phyloP scores from a whole-genome alignment of 1,140 invertebrate genomes.

The Lasaia peninsularis region DNA sequence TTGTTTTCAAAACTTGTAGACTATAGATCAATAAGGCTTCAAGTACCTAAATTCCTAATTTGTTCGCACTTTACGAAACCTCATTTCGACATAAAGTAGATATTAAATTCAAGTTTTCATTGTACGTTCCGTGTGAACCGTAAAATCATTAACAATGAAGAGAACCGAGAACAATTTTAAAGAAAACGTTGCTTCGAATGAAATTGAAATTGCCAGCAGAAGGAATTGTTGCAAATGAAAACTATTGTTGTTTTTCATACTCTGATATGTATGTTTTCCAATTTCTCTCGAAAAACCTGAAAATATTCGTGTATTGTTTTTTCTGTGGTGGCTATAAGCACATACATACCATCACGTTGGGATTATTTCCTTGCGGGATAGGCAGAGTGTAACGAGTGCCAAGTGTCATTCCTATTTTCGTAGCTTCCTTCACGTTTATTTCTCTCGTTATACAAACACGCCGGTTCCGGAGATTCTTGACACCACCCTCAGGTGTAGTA shows the following conservation, averaged over 20 bases:
- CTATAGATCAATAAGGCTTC: background rate
- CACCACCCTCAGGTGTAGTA: too few relatives aligned
- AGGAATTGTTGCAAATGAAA: slow-evolving; percentile 5
- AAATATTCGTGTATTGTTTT: background rate
- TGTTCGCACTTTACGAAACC: background rate
- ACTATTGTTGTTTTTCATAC: slow-evolving; percentile 7
- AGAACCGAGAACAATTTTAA: slow-evolving; percentile 5
- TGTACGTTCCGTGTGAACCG: background rate
- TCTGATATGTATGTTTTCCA: background rate
- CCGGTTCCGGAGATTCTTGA: too few relatives aligned
- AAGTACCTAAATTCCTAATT: background rate
- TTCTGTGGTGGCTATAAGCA: too few relatives aligned
- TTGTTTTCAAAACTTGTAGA: background rate
- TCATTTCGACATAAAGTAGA: slow-evolving; percentile 4
- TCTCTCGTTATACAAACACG: too few relatives aligned
- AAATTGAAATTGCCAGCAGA: slow-evolving; percentile 9
- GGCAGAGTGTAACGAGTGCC: too few relatives aligned
- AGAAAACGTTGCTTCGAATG: background rate
- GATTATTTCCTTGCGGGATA: too few relatives aligned
- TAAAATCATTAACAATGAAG: slow-evolving; percentile 7
- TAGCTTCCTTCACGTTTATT: too few relatives aligned
- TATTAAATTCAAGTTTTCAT: background rate
- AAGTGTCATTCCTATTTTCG: too few relatives aligned
- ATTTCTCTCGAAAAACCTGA: background rate
- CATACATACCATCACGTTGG: too few relatives aligned